These are phyloP conservation scores for Rhagium mordax DNA, from an alignment of 2,888 invertebrate species.

Conservation along the genomic window DNA sequence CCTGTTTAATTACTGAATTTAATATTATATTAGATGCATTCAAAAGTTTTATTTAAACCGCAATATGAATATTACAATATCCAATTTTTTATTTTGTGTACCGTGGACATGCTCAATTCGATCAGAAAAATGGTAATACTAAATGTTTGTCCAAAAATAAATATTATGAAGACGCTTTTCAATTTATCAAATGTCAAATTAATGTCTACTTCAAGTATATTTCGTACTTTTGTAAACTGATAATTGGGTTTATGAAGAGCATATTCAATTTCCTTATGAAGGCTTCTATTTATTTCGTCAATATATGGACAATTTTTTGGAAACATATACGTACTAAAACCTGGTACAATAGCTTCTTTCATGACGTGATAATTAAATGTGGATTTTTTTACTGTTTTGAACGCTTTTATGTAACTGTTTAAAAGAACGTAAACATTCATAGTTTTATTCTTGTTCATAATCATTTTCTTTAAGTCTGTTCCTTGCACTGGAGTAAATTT, in stretches of 20 bases:
- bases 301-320: slow-evolving; percentile 3
- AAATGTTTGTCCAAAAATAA: neutral
- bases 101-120: neutral
- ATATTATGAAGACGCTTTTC: neutral
- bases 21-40: too few species aligned
- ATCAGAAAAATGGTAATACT: neutral
- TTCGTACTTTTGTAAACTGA: neutral
- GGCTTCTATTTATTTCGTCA: neutral
- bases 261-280: neutral
- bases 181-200: neutral
- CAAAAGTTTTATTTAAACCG: too few species aligned
- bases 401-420: neutral
- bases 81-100: neutral
- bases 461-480: neutral
- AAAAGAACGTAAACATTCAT: neutral
- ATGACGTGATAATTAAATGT: neutral
- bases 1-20: too few species aligned
- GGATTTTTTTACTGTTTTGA: neutral
- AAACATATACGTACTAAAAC: neutral
- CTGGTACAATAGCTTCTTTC: neutral
- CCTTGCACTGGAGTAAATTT: neutral
- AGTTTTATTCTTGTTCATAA: neutral
- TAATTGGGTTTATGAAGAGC: neutral
- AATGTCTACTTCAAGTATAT: neutral
- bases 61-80: too few species aligned